Base-by-base conservation (phyloP, 2,797 vertebrate species). In the Gadopsis bispinosus region DNA sequence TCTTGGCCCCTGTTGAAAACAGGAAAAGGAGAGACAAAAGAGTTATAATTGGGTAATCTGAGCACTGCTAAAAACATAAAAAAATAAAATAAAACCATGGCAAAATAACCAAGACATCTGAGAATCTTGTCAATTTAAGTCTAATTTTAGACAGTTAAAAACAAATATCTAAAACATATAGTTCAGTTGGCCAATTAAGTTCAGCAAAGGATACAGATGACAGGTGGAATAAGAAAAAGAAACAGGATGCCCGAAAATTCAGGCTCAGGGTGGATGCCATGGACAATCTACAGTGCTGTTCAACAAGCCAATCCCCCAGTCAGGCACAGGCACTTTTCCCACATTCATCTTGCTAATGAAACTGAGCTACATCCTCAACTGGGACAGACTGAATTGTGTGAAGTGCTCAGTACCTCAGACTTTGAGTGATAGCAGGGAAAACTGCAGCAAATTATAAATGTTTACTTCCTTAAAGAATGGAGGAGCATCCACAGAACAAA, bases 1-100 rank as follows among this genome's bases (percentile, higher is more conserved):
- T 99, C 98, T 31, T 96, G 94, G 85, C 92, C 96, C 86, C 97
- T 97, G 77, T 33, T 92, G 60, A 43, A 59, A 67, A 80, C 20
- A 79, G 35, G 9, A 66, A 55, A 56, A 4, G 12, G 19, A 60
- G 12, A 55, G 17, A 78, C 11, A 77, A 43, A 54, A 4, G 1
- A 5, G 22, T 26, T 77, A 50, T 37, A 59, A 54, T 39, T 35
- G 14, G 20, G 17, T 48, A 58, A 54, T 74, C 33, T 60, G 22
- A 37, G 41, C 54, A 47, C 17, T 8, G 12, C 33, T 17, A 47
- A 55, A 39, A 29, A 37, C 16, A 47, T 53, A 0, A 37, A 60
- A 7, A 60, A 26, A 26, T 26, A 26, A 63, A 33, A 13, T 26
- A 0, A 31, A 41, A 41, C 9, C 6, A 3, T 45, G 9, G 12